Conservation (phyloP, 2,797 vertebrate genomes). For the Glossophaga mutica region DNA sequence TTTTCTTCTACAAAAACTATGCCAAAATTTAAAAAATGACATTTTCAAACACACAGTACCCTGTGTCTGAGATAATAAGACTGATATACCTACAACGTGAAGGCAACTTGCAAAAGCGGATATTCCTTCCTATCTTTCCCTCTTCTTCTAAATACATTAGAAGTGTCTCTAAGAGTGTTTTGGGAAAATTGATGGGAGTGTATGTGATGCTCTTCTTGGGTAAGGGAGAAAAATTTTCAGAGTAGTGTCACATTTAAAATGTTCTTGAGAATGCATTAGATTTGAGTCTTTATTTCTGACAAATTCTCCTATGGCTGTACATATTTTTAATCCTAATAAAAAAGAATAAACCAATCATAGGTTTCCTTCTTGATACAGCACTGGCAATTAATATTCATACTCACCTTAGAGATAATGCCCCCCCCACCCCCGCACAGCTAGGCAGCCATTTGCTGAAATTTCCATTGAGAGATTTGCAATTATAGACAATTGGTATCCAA, state of each 20-base stretch:
- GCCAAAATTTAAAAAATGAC: not conserved
- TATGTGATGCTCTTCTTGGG: not conserved
- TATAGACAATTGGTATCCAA: constrained; percentile 60
- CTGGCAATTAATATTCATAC: constrained; percentile 42
- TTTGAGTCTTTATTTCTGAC: not conserved
- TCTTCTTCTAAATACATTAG: not conserved
- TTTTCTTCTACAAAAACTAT: not conserved
- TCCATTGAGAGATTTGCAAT: constrained; percentile 43
- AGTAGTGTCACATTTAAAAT: not conserved
- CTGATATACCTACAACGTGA: not conserved
- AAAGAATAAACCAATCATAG: not conserved
- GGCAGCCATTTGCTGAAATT: constrained; percentile 53
- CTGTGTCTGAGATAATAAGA: not conserved
- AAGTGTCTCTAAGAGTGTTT: not conserved
- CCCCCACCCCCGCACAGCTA: not conserved
- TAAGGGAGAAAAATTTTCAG: not conserved
- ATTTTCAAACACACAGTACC: not conserved
- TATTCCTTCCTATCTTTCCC: not conserved
- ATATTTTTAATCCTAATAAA: not conserved
- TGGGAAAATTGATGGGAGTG: not conserved
- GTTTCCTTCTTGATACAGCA: not conserved
- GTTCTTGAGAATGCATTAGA: not conserved
- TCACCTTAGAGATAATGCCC: not conserved
- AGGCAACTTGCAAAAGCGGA: not conserved
- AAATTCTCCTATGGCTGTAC: not conserved